phyloP scores from a whole-genome alignment of 2,113 vertebrate genomes.

The Tachycineta bicolor region DNA sequence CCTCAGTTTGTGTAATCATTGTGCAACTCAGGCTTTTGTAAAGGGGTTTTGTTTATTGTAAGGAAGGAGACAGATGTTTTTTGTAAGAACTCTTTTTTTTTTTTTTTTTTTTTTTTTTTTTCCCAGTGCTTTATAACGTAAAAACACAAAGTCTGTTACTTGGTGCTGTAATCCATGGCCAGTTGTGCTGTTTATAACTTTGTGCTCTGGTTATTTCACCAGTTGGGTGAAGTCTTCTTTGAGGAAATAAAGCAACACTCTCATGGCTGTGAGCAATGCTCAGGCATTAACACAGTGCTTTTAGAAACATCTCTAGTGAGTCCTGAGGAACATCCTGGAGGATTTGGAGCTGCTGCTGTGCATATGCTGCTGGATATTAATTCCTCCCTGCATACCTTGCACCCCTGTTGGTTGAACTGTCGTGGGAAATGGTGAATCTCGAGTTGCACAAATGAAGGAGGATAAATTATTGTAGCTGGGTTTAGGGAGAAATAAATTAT shows the following conservation, averaged over 20 bases:
- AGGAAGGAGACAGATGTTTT: conserved; percentile 10
- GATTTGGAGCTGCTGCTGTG: background rate
- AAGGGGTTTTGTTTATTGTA: background rate
- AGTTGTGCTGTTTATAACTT: background rate
- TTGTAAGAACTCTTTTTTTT: background rate
- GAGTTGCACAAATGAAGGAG: background rate
- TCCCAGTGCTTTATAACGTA: background rate
- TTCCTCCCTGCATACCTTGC: background rate
- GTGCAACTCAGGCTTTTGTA: background rate
- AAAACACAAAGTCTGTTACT: background rate
- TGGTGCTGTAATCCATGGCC: background rate
- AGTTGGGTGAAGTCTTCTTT: background rate
- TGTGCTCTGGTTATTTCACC: background rate
- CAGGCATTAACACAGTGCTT: background rate
- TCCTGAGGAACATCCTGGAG: background rate
- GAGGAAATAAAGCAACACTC: background rate
- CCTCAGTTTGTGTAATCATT: background rate
- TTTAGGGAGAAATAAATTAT: background rate
- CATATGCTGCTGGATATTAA: background rate
- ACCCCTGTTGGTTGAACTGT: background rate
- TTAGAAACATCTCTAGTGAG: background rate
- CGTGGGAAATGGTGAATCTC: background rate
- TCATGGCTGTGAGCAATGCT: background rate
- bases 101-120: background rate
- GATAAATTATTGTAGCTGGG: background rate